Conservation (phyloP, 2,888 invertebrate species). For the Andrena marginata region DNA sequence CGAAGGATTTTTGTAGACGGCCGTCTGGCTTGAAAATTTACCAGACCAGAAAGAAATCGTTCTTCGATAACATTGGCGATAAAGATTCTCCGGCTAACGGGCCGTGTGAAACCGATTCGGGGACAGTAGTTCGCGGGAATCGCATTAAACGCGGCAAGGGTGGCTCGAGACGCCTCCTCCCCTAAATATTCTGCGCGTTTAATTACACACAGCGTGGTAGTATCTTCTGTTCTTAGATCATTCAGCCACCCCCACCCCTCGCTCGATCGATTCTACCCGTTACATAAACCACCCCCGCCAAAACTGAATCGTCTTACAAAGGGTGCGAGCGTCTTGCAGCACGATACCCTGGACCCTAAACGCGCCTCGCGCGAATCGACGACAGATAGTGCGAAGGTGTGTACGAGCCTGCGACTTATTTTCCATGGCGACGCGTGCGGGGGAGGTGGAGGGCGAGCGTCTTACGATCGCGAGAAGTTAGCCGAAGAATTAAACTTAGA, state of each 20-base stretch:
- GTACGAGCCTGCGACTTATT: not conserved
- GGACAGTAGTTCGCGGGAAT: not conserved
- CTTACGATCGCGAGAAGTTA: conserved; percentile 58
- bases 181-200: not conserved
- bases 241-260: conserved; percentile 12
- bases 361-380: not conserved
- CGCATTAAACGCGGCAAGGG: not conserved
- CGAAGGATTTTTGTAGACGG: conserved; percentile 60
- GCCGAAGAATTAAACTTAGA: conserved; percentile 69
- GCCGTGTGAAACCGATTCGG: not conserved
- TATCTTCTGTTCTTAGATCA: conserved; percentile 45
- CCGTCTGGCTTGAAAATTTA: conserved; percentile 55
- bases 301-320: conserved; percentile 24
- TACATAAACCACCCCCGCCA: conserved; percentile 44
- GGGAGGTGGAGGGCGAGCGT: not conserved
- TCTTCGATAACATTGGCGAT: conserved; percentile 29
- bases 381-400: not conserved
- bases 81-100: not conserved
- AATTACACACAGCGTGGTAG: not conserved
- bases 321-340: not conserved
- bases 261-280: conserved; percentile 47
- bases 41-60: conserved; percentile 55
- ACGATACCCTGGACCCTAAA: too few species aligned
- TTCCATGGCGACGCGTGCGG: not conserved
- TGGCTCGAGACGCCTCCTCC: not conserved